phyloP scores from a whole-genome alignment of 2,888 invertebrate genomes.

The Ligdia adustata region DNA sequence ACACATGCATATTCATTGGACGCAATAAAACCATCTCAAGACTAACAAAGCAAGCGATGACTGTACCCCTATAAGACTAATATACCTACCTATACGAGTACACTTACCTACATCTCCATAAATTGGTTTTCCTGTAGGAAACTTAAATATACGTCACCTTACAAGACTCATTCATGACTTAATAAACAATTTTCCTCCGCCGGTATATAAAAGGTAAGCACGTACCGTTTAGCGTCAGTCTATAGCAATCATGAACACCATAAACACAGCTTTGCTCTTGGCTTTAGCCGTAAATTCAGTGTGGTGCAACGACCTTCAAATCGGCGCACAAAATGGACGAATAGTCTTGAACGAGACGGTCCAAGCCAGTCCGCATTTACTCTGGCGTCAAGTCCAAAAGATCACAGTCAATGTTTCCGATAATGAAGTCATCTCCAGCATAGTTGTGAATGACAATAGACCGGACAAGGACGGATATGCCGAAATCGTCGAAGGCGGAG shows the following conservation, averaged over 20 bases:
- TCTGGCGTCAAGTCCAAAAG: slow-evolving; percentile 61
- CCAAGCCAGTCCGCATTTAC: slow-evolving; percentile 64
- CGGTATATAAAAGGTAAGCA: slow-evolving; percentile 57
- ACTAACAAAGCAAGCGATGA: slow-evolving; percentile 38
- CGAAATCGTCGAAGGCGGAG: slow-evolving; percentile 64
- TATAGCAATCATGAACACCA: slow-evolving; percentile 46
- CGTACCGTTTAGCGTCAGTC: slow-evolving; percentile 47
- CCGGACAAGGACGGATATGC: slow-evolving; percentile 69
- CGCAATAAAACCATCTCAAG: too few species aligned
- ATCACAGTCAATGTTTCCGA: slow-evolving; percentile 57
- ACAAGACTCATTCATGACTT: slow-evolving; percentile 56
- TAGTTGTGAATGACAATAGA: slow-evolving; percentile 62
- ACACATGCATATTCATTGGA: too few species aligned
- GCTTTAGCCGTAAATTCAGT: slow-evolving; percentile 46
- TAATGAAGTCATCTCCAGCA: slow-evolving; percentile 58
- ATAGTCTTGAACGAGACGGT: slow-evolving; percentile 60
- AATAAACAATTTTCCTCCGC: slow-evolving; percentile 64
- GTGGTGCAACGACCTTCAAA: slow-evolving; percentile 52
- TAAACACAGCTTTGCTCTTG: slow-evolving; percentile 39
- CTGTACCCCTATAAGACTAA: slow-evolving; percentile 38
- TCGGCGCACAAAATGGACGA: slow-evolving; percentile 54
- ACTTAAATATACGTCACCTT: slow-evolving; percentile 54
- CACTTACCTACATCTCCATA: not conserved
- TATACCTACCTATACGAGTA: not conserved
- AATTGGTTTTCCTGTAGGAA: slow-evolving; percentile 70